phyloP scores from a whole-genome alignment of 1,140 invertebrate genomes.

The Trichonephila inaurata region DNA sequence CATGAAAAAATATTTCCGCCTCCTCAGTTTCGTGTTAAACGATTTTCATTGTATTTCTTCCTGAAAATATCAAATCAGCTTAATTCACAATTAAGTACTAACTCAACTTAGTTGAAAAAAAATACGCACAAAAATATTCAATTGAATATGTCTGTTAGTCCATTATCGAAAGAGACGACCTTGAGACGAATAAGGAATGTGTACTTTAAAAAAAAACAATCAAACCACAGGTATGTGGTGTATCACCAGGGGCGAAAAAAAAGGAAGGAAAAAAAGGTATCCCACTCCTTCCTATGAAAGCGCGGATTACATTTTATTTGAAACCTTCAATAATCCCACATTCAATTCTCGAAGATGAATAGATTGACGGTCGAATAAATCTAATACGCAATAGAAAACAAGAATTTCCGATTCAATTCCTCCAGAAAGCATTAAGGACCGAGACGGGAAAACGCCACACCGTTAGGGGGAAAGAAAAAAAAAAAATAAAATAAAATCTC shows the following conservation, averaged over 20 bases:
- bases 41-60: too few species aligned
- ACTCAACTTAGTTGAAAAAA: too few species aligned
- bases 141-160: too few species aligned
- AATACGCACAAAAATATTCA: too few species aligned
- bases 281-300: not conserved
- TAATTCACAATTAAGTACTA: too few species aligned
- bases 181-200: not conserved
- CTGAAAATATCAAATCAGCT: too few species aligned
- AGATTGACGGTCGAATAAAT: slow-evolving; percentile 17
- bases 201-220: not conserved
- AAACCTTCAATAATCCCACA: slow-evolving; percentile 18
- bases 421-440: not conserved
- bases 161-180: not conserved
- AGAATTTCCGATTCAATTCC: not conserved
- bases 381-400: not conserved
- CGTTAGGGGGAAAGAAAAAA: not conserved
- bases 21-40: too few species aligned
- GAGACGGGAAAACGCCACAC: not conserved
- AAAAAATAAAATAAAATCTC: too few species aligned
- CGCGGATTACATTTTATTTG: not conserved
- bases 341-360: not conserved
- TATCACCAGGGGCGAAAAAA: not conserved
- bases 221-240: not conserved
- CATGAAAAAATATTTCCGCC: too few species aligned
- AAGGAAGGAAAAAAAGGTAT: not conserved